Conservation (phyloP, 2,888 invertebrate species). For the Altica lythri region DNA sequence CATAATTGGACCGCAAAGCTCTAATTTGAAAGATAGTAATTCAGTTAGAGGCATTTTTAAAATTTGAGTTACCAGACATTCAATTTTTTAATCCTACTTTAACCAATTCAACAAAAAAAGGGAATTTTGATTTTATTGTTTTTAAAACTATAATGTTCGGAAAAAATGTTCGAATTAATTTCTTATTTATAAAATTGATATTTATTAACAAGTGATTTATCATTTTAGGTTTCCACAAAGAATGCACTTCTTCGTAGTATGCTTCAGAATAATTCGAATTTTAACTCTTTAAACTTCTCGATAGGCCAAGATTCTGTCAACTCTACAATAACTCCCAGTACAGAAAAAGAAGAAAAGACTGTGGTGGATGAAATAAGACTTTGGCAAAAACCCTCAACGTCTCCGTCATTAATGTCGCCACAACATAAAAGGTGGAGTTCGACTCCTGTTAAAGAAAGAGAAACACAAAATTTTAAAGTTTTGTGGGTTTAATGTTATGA, state of each 20-base stretch:
- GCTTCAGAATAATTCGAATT: constrained; percentile 45
- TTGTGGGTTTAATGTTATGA: constrained; percentile 47
- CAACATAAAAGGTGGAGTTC: constrained; percentile 53
- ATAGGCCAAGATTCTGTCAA: constrained; percentile 18
- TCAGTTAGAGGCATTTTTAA: too few species aligned
- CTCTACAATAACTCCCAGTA: constrained; percentile 19
- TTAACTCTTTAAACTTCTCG: constrained; percentile 31
- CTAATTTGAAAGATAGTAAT: too few species aligned
- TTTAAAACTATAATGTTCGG: too few species aligned
- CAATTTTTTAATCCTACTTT: too few species aligned
- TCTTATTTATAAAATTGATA: too few species aligned
- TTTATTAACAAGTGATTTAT: too few species aligned
- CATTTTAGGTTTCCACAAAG: constrained; percentile 46
- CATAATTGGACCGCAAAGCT: too few species aligned
- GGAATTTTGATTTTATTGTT: too few species aligned
- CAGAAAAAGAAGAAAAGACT: constrained; percentile 13
- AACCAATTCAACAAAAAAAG: too few species aligned
- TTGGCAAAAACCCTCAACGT: constrained; percentile 47
- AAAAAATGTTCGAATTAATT: too few species aligned
- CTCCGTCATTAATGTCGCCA: constrained; percentile 9
- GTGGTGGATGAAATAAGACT: constrained; percentile 46
- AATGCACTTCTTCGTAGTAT: constrained; percentile 49
- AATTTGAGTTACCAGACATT: too few species aligned
- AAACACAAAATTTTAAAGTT: constrained; percentile 46
- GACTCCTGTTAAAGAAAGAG: constrained; percentile 45